phyloP scores from a whole-genome alignment of 1,140 invertebrate genomes.

The Macrobrachium rosenbergii region DNA sequence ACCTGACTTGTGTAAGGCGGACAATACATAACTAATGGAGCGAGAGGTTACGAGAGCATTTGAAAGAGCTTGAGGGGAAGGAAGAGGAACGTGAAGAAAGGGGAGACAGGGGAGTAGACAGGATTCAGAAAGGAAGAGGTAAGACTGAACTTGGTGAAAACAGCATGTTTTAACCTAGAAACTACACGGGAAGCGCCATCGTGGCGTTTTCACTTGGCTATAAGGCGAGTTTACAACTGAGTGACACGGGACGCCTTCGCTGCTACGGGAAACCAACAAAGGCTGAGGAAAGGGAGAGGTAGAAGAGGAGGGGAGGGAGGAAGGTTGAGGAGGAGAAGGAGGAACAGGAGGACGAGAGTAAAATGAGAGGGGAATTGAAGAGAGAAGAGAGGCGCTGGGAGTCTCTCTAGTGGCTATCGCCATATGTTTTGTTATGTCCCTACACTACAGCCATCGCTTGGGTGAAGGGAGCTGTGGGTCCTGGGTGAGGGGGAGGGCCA shows the following conservation, averaged over 20 bases:
- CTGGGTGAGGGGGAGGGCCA: no score
- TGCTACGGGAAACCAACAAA: constrained; percentile 2
- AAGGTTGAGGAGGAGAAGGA: not conserved
- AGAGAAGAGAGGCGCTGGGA: no score
- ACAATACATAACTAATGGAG: not conserved
- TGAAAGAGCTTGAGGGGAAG: not conserved
- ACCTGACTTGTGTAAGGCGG: not conserved
- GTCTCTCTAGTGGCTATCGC: no score
- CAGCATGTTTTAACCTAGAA: no score
- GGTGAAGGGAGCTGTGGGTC: no score
- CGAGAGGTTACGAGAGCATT: not conserved
- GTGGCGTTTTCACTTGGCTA: no score
- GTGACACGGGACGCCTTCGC: not conserved
- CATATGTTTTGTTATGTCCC: no score
- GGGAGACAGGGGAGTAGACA: not conserved
- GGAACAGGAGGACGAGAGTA: not conserved
- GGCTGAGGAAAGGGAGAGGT: not conserved
- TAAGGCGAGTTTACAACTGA: not conserved
- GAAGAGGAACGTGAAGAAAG: not conserved
- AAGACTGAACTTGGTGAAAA: no score
- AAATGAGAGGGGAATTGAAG: no score
- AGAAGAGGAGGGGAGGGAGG: not conserved
- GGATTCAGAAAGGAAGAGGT: no score
- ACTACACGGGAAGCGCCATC: no score
- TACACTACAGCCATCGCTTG: no score